Evolutionary conservation across 2,797 vertebrate species (phyloP), one percentile per base, ranked within the genome.

Genomic region (Lacerta agilis): DNA sequence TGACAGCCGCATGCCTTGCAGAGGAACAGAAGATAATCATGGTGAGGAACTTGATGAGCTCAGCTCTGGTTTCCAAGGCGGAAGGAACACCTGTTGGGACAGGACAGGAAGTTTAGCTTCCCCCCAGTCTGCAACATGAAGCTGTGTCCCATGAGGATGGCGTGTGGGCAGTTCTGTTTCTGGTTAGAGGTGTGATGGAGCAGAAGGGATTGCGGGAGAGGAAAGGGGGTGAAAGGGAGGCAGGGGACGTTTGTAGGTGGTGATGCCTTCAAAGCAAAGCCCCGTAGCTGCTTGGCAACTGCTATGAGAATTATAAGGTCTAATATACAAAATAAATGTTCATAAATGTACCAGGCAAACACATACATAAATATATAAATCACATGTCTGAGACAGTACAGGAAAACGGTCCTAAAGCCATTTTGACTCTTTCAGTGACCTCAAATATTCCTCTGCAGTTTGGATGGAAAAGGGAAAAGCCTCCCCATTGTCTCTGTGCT

Each of bases 11-110:
- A 0, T 97, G 97, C 71, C 96, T 95, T 23, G 93, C 96, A 0
- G 96, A 97, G 66, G 94, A 96, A 75, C 94, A 96, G 86, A 96
- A 97, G 91, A 97, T 97, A 87, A 96, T 69, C 89, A 96, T 96
- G 29, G 96, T 96, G 66, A 97, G 90, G 55, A 95, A 96, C 75
- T 96, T 96, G 25, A 89, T 77, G 23, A 96, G 86, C 82, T 95
- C 92, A 10, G 87, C 82, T 5, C 38, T 86, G 38, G 87, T 92
- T 23, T 88, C 86, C 83, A 97, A 88, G 25, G 36, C 76, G 25
- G 86, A 80, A 33, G 95, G 96, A 80, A 96, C 90, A 76, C 95
- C 96, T 97, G 90, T 61, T 38, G 67, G 71, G 79, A n/a, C 15
- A 33, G 78, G 33, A 76, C 76, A 83, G 77, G 38, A 80, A 4